A percentile compares a stretch with the other conserved stretches of the same genome.
phyloP scores from a whole-genome alignment of 1,140 invertebrate genomes.

The Aleiodes sp. region DNA sequence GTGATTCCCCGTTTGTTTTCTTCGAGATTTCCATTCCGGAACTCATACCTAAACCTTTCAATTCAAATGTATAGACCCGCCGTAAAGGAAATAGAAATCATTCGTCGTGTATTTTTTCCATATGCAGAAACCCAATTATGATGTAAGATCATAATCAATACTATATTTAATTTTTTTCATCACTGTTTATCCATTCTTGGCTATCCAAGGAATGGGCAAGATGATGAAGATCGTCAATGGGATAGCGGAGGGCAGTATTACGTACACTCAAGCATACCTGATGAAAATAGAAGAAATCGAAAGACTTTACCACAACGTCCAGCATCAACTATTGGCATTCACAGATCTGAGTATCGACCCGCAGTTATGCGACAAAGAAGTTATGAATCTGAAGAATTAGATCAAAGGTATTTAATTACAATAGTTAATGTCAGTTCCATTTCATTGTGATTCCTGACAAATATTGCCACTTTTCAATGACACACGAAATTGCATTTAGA shows the following conservation, averaged over 20 bases:
- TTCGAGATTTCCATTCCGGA: too few species aligned
- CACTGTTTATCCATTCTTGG: background rate
- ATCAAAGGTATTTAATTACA: slow-evolving; percentile 49
- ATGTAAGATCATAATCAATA: too few species aligned
- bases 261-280: slow-evolving; percentile 50
- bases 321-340: slow-evolving; percentile 59
- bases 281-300: slow-evolving; percentile 60
- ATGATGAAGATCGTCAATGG: slow-evolving; percentile 76
- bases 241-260: slow-evolving; percentile 71
- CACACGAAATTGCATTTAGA: too few species aligned
- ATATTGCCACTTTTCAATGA: too few species aligned
- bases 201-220: slow-evolving; percentile 68
- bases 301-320: slow-evolving; percentile 63
- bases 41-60: too few species aligned
- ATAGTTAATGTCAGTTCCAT: background rate
- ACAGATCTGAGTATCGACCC: slow-evolving; percentile 56
- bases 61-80: too few species aligned
- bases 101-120: too few species aligned
- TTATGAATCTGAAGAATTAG: slow-evolving; percentile 60
- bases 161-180: background rate
- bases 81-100: too few species aligned
- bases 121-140: too few species aligned
- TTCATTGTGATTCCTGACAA: too few species aligned
- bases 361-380: slow-evolving; percentile 59
- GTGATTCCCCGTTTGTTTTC: too few species aligned